phyloP scores from a whole-genome alignment of 2,113 vertebrate species.

The Dasyornis broadbenti region DNA sequence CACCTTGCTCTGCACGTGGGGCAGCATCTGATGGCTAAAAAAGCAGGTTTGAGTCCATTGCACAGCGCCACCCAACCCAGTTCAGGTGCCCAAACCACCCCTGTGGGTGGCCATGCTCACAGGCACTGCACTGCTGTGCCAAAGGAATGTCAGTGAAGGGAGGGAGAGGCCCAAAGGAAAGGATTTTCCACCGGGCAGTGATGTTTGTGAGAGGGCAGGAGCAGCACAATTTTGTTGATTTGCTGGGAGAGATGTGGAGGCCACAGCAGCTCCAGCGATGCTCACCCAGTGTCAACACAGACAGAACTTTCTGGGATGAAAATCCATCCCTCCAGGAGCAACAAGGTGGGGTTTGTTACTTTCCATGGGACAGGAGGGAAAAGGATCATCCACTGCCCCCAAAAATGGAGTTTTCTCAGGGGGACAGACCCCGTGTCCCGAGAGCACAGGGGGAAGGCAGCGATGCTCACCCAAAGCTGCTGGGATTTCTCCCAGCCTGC shows the following conservation, averaged over 20 bases:
- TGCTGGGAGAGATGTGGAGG: not conserved
- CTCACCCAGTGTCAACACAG: not conserved
- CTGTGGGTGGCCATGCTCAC: fast-evolving
- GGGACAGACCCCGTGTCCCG: not conserved
- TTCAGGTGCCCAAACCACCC: not conserved
- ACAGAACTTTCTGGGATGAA: not conserved
- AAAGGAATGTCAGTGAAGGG: not conserved
- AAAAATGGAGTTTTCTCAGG: not conserved
- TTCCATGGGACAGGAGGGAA: not conserved
- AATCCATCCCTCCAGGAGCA: not conserved
- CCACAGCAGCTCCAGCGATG: not conserved
- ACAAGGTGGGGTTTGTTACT: not conserved
- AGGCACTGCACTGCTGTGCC: not conserved
- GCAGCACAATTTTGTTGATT: not conserved
- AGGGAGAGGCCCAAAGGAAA: not conserved
- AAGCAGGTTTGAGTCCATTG: not conserved
- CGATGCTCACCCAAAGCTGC: not conserved
- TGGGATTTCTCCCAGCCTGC: not conserved
- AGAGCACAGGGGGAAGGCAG: fast-evolving
- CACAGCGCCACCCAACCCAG: not conserved
- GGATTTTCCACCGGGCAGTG: not conserved
- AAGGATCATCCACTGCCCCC: not conserved
- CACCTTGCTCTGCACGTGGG: not conserved
- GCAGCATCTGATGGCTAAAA: not conserved
- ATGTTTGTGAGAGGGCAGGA: not conserved